Percentiles rank a stretch among this genome's conserved stretches.
Conservation (phyloP, 2,888 invertebrate species). For the Clanis bilineata region DNA sequence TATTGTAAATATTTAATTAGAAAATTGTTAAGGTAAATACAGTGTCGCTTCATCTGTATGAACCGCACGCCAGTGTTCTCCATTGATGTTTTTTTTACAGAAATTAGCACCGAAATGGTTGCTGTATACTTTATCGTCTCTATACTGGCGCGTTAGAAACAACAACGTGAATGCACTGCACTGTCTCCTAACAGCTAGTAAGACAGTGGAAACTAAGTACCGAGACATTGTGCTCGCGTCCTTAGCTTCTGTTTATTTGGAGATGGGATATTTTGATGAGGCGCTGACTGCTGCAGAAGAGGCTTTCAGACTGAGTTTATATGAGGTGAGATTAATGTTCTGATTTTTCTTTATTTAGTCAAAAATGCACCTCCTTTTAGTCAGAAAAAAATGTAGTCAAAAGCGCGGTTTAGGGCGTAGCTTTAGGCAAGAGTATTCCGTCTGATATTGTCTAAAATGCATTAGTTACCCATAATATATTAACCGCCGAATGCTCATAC, state of each 20-base stretch:
- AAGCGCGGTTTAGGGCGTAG: no score
- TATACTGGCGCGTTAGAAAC: constrained; percentile 90
- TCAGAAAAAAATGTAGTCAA: no score
- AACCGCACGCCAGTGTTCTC: neutral
- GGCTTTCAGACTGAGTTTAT: constrained; percentile 82
- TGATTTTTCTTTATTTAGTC: neutral
- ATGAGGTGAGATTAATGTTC: constrained; percentile 78
- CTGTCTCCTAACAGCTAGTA: constrained; percentile 85
- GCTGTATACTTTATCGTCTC: constrained; percentile 86
- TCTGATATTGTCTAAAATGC: no score
- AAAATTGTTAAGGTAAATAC: no score
- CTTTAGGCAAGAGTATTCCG: no score
- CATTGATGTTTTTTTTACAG: constrained; percentile 58
- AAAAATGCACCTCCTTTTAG: no score
- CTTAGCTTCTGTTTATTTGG: constrained; percentile 86
- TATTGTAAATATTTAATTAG: no score
- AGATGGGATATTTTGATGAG: constrained; percentile 85
- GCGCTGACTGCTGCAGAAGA: constrained; percentile 83
- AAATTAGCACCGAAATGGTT: constrained; percentile 89
- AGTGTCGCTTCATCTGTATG: no score
- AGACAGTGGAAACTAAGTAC: constrained; percentile 66
- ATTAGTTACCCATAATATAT: no score
- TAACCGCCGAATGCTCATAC: no score
- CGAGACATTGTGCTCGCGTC: constrained; percentile 87
- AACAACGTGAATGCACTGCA: constrained; percentile 86